Evolutionary conservation across 2,888 invertebrate genomes (phyloP).

Genomic region (Parascotia fuliginaria): DNA sequence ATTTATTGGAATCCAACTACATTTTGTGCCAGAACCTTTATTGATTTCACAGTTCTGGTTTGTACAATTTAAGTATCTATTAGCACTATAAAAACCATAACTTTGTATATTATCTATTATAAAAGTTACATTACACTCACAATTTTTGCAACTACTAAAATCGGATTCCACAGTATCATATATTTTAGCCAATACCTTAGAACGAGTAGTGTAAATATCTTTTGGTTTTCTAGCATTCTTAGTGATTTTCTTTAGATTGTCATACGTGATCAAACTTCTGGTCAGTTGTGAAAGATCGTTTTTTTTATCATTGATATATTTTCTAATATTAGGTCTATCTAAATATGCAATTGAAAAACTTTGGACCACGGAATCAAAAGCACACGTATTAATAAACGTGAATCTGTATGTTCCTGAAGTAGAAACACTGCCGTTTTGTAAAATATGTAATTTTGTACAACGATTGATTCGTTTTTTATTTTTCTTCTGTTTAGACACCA

Average conservation of each 20-base stretch:
- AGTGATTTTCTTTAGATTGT: conserved; percentile 17
- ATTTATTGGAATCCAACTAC: conserved; percentile 24
- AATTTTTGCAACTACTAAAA: conserved; percentile 20
- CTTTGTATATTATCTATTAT: conserved; percentile 22
- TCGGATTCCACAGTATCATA: conserved; percentile 19
- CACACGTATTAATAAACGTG: conserved; percentile 20
- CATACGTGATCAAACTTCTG: conserved; percentile 17
- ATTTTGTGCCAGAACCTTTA: conserved; percentile 9
- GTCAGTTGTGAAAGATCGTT: conserved; percentile 18
- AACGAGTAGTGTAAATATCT: conserved; percentile 17
- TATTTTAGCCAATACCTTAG: conserved; percentile 18
- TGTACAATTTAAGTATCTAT: conserved; percentile 17
- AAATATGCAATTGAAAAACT: conserved; percentile 22
- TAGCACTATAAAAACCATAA: conserved; percentile 22
- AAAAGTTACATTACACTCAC: conserved; percentile 20
- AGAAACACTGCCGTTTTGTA: conserved; percentile 10
- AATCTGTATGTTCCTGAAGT: conserved; percentile 9
- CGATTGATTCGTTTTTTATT: conserved; percentile 18
- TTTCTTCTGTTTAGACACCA: conserved; percentile 17
- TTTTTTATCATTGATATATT: conserved; percentile 2
- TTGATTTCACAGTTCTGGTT: conserved; percentile 2
- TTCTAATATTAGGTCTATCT: conserved; percentile 3
- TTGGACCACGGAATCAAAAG: conserved; percentile 23
- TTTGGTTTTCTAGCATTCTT: conserved; percentile 20
- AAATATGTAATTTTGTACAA: conserved; percentile 11